Evolutionary conservation across 2,797 vertebrate genomes (phyloP).

Genomic region (Sebastes minor): DNA sequence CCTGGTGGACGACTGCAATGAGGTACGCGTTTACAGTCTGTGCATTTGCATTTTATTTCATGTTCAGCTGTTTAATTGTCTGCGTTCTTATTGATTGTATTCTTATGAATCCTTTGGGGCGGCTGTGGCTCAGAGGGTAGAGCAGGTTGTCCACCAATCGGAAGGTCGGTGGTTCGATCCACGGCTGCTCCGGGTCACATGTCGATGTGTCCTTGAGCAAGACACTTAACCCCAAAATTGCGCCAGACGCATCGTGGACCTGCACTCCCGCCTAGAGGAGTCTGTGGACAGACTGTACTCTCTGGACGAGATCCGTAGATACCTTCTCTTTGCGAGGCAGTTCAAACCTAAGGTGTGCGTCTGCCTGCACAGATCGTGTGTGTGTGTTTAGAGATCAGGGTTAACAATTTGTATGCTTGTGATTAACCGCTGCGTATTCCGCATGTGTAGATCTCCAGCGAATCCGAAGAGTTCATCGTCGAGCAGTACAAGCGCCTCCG

Average conservation of each 20-base stretch:
- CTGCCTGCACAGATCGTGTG: neutral
- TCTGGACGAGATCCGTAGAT: constrained; percentile 95
- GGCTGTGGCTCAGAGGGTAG: too few species aligned
- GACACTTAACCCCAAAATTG: too few species aligned
- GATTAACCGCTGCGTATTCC: neutral
- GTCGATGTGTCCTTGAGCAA: too few species aligned
- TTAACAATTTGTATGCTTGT: accelerated
- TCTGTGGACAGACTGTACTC: constrained; percentile 94
- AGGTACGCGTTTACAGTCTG: constrained; percentile 77
- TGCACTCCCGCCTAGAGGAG: constrained; percentile 93
- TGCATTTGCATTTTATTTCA: neutral
- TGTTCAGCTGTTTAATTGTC: neutral
- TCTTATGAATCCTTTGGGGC: too few species aligned
- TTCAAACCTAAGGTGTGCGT: constrained; percentile 94
- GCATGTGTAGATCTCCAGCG: constrained; percentile 90
- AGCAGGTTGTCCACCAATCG: too few species aligned
- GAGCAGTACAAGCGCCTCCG: constrained; percentile 97
- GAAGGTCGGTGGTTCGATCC: too few species aligned
- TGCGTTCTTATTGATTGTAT: neutral
- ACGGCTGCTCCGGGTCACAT: too few species aligned
- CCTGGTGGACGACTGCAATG: constrained; percentile 97
- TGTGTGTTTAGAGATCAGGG: too few species aligned
- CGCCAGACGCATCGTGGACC: constrained; percentile 96
- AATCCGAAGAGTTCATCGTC: constrained; percentile 97
- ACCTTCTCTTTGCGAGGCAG: constrained; percentile 95